These are phyloP conservation scores for Cosmopolites sordidus DNA, from an alignment of 2,888 invertebrate genomes.

Conservation along the genomic window DNA sequence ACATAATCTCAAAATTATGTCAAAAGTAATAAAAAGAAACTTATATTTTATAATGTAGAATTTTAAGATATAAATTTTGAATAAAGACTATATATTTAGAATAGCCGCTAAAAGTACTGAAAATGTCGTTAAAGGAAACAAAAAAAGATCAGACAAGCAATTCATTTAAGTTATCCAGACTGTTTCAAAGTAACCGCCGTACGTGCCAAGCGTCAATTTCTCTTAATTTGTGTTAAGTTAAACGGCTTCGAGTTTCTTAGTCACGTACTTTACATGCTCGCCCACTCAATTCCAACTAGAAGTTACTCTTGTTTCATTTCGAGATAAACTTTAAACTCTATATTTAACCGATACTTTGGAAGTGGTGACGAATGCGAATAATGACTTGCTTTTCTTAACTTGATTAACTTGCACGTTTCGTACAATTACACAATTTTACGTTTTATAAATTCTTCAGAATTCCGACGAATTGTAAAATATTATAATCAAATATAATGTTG, in stretches of 20 bases:
- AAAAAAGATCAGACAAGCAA: no score
- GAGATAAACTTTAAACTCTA: not conserved
- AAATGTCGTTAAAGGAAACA: no score
- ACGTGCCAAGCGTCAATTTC: constrained; percentile 2
- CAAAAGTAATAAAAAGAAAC: no score
- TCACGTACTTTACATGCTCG: constrained; percentile 1
- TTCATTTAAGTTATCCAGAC: not conserved
- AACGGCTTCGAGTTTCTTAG: not conserved
- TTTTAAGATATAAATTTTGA: no score
- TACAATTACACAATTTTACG: no score
- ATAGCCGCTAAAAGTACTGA: no score
- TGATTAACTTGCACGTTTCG: not conserved
- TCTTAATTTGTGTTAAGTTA: constrained; percentile 1
- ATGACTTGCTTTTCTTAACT: not conserved
- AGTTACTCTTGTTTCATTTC: not conserved
- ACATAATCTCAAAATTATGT: no score
- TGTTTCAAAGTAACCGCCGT: not conserved
- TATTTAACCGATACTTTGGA: not conserved
- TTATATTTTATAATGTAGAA: no score
- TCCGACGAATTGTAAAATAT: no score
- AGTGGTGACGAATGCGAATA: not conserved
- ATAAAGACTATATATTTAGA: no score
- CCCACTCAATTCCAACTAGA: not conserved
- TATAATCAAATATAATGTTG: no score
- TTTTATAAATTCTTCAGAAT: no score